Evolutionary conservation across 2,888 invertebrate genomes (phyloP), one percentile per base, ranked within the genome.

Genomic region (Philaethria dido): DNA sequence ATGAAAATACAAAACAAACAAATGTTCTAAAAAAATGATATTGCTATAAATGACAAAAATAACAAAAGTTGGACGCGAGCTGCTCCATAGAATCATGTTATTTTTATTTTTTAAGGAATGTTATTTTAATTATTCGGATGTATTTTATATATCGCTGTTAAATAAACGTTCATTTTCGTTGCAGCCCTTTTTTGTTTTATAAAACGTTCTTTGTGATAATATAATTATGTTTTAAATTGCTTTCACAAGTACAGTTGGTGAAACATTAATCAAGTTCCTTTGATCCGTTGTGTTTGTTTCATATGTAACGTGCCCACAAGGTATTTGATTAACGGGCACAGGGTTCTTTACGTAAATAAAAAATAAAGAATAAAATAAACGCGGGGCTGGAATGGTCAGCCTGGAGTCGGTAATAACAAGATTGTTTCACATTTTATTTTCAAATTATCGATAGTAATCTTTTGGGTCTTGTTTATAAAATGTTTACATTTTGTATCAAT

Each of bases 291-390:
- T 60, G 33, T 55, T 61, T 54, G 22, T 61, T 61, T 44, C 36
- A 48, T 29, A 42, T 50, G 59, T 42, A 47, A 48, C 45, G 44
- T 64, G 64, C 67, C 66, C 67, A 59, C 64, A 22, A 65, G 68
- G 57, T 70, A 62, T 71, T 71, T 69, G 62, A 57, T 65, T 64
- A 62, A 62, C 25, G 52, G 63, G 52, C 36, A 25, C 44, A 48
- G 64, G 16, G 48, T 4, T 50, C 48, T 42, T 64, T 47, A 55
- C 8, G 36, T 64, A 57, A 64, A 57, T 36, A 62, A 25, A 33
- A 48, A 55, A 50, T 16, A 62, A 54, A 20, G 45, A 44, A 47
- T 9, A 42, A 64, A 50, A 59, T 45, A 16, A 44, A 16, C n/a
- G 25, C 16, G 29, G 8, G 29, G 14, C 44, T 45, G 0, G n/a